Conservation (phyloP, 2,113 vertebrate species). For the Psephotus haematonotus region DNA sequence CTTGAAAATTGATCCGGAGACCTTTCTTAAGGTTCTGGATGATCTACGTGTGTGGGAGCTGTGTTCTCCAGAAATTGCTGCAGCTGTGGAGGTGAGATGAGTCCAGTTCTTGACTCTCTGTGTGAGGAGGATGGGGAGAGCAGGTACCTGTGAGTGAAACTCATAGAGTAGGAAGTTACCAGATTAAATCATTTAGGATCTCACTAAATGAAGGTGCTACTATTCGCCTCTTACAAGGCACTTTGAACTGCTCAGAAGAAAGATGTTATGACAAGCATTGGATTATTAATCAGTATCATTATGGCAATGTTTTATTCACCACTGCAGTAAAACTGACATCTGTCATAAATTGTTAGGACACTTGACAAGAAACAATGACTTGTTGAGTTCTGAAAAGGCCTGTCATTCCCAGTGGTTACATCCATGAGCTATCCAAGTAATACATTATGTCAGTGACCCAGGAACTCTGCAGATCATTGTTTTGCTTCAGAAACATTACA, state of each 20-base stretch:
- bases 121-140: background rate
- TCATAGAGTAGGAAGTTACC: background rate
- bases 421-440: background rate
- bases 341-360: background rate
- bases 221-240: background rate
- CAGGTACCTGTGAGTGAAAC: background rate
- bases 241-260: background rate
- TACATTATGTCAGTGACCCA: background rate
- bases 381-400: background rate
- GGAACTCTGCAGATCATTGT: background rate
- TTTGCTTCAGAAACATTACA: background rate
- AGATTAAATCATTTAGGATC: background rate
- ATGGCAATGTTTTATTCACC: background rate
- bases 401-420: background rate
- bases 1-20: slow-evolving; percentile 66
- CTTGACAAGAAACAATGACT: background rate
- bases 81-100: slow-evolving; percentile 75
- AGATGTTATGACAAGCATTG: background rate
- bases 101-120: background rate
- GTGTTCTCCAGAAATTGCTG: slow-evolving; percentile 78
- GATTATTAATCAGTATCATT: background rate
- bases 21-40: slow-evolving; percentile 74
- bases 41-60: slow-evolving; percentile 78
- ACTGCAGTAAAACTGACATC: background rate
- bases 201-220: background rate